Conservation (phyloP, 2,797 vertebrate genomes). For the Sus cebifrons region DNA sequence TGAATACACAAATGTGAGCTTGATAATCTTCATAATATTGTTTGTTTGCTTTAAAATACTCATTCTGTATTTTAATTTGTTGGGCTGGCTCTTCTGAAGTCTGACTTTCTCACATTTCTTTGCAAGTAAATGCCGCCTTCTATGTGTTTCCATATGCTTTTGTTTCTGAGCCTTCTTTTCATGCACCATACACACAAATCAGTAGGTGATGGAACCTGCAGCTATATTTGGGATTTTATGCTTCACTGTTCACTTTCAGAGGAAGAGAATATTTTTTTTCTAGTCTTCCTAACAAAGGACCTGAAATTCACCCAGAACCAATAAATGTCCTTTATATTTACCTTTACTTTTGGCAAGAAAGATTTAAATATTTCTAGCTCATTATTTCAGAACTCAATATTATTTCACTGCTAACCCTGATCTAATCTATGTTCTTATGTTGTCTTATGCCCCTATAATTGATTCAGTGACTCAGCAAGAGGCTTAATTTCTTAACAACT, state of each 20-base stretch:
- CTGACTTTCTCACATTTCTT: neutral
- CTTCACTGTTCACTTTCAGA: slow-evolving; percentile 36
- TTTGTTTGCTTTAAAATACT: neutral
- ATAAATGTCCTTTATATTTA: slow-evolving; percentile 19
- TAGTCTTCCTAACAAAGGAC: slow-evolving; percentile 56
- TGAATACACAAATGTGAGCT: neutral
- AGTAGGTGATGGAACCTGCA: slow-evolving; percentile 22
- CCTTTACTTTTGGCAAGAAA: neutral
- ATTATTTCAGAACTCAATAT: neutral
- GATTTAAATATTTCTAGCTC: slow-evolving; percentile 39
- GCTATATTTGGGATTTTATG: slow-evolving; percentile 30
- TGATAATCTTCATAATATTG: neutral
- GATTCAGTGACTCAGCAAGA: neutral
- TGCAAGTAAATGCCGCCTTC: neutral
- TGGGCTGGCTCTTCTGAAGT: slow-evolving; percentile 20
- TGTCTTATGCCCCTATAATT: neutral
- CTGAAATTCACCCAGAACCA: slow-evolving; percentile 48
- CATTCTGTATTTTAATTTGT: neutral
- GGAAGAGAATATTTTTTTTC: slow-evolving; percentile 65
- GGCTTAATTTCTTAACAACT: neutral
- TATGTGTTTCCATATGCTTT: neutral
- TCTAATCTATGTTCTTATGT: neutral
- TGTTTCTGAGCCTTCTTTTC: neutral
- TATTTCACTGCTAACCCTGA: neutral
- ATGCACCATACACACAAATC: neutral